Conservation (phyloP, 2,797 vertebrate species). For the Fistularia tabacaria region DNA sequence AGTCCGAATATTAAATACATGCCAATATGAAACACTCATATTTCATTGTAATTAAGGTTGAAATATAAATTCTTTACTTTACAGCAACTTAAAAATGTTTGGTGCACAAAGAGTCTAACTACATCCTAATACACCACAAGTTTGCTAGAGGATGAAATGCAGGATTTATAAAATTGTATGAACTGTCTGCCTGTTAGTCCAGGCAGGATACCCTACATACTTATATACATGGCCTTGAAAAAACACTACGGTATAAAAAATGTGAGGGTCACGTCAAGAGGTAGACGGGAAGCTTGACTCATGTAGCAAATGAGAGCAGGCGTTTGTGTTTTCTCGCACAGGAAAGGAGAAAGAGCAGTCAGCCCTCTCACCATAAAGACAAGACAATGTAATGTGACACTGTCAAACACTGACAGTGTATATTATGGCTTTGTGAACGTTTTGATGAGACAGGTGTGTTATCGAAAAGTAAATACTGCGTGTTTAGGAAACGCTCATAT, state of each 20-base stretch:
- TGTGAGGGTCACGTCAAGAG: slow-evolving; percentile 17
- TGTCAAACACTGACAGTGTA: slow-evolving; percentile 23
- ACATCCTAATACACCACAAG: slow-evolving; percentile 21
- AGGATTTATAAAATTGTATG: slow-evolving; percentile 34
- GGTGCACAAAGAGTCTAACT: slow-evolving; percentile 5
- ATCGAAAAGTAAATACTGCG: slow-evolving; percentile 15
- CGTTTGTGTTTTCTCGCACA: slow-evolving; percentile 34
- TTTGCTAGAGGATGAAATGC: slow-evolving; percentile 39
- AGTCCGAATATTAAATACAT: too few relatives aligned
- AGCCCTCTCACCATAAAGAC: slow-evolving; percentile 32
- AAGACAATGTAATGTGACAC: slow-evolving; percentile 44
- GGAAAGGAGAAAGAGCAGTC: slow-evolving; percentile 22
- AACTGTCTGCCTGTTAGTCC: slow-evolving; percentile 1
- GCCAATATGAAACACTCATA: too few relatives aligned
- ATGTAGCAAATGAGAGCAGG: slow-evolving; percentile 31
- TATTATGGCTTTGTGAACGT: slow-evolving; percentile 38
- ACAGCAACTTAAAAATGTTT: too few relatives aligned
- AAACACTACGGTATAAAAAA: slow-evolving; percentile 15
- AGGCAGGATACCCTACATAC: slow-evolving; percentile 51
- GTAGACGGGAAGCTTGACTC: slow-evolving; percentile 9
- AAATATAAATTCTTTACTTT: too few relatives aligned
- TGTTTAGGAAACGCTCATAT: neutral
- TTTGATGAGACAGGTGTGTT: slow-evolving; percentile 41
- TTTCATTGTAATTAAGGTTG: too few relatives aligned
- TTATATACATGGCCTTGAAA: slow-evolving; percentile 40